phyloP scores from a whole-genome alignment of 2,113 vertebrate species.

The Tringa solitaria region DNA sequence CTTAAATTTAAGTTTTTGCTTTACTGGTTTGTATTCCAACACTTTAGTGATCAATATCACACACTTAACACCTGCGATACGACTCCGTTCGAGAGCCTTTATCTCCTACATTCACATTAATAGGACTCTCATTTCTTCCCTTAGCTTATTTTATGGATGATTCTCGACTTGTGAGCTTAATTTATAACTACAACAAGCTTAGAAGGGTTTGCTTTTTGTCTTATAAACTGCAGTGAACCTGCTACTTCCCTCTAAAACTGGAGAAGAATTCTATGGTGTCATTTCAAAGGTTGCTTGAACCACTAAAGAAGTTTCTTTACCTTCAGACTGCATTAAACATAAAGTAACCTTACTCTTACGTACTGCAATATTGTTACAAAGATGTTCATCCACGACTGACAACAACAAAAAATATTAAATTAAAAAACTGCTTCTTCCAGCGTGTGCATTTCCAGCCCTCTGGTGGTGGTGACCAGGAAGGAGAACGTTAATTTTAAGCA shows the following conservation, averaged over 20 bases:
- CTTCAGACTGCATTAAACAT: not conserved
- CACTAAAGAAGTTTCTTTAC: not conserved
- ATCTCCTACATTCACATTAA: not conserved
- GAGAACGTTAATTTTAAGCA: not conserved
- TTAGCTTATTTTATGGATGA: not conserved
- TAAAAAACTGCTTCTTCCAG: not conserved
- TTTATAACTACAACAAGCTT: not conserved
- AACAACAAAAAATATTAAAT: not conserved
- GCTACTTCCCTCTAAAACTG: not conserved
- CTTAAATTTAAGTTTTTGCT: not conserved
- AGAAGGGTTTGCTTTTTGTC: not conserved
- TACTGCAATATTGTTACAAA: not conserved
- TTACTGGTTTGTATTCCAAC: not conserved
- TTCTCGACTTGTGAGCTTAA: not conserved
- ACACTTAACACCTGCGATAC: too few relatives aligned
- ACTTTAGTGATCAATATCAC: not conserved
- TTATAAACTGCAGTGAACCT: not conserved
- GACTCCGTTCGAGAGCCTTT: not conserved
- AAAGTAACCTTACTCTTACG: not conserved
- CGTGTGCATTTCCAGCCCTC: not conserved
- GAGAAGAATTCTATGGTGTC: not conserved
- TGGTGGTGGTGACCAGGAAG: not conserved
- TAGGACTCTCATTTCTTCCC: not conserved
- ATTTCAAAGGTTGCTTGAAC: not conserved
- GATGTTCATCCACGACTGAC: not conserved